Conservation (phyloP, 2,797 vertebrate species). For the Carcharodon carcharias region DNA sequence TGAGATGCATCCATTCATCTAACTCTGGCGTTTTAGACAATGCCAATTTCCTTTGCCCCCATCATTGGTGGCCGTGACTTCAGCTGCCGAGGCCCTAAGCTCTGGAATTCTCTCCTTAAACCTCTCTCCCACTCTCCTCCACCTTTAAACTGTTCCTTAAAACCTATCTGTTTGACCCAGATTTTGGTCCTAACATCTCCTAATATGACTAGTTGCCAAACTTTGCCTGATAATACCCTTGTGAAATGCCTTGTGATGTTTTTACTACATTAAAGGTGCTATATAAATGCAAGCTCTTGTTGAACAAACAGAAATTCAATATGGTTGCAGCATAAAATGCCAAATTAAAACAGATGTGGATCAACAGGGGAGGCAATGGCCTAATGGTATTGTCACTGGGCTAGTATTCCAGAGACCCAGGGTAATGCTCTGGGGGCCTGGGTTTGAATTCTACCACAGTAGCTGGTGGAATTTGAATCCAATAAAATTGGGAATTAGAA, state of each 20-base stretch:
- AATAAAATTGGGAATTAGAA: too few species aligned
- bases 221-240: too few species aligned
- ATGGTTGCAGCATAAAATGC: background rate
- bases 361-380: background rate
- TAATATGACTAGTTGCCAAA: background rate
- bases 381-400: too few species aligned
- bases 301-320: background rate
- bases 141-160: background rate
- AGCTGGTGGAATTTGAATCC: too few species aligned
- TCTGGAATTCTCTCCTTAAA: background rate
- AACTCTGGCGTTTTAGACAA: background rate
- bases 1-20: background rate
- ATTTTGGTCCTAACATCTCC: background rate
- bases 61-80: background rate
- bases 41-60: background rate
- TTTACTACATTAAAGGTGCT: background rate
- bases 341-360: background rate
- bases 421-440: too few species aligned
- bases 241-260: background rate
- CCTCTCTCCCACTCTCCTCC: background rate
- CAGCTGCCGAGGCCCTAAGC: background rate
- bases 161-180: background rate
- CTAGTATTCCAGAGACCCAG: too few species aligned
- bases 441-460: too few species aligned
- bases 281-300: background rate